Conservation (phyloP, 2,113 vertebrate genomes). For the Hemibagrus wyckioides region DNA sequence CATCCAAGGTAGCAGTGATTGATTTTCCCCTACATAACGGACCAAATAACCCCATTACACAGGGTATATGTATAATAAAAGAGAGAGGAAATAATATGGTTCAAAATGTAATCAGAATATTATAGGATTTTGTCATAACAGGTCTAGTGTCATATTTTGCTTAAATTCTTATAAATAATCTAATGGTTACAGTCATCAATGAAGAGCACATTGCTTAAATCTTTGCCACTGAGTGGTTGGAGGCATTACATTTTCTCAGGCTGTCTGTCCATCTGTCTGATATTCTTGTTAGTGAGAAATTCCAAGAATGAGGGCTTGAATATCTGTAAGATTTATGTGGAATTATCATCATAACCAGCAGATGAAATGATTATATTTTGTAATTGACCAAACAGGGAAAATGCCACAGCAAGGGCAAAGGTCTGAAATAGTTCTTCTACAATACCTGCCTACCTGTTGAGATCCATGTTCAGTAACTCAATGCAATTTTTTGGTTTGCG, state of each 20-base stretch:
- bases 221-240: not conserved
- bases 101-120: too few relatives aligned
- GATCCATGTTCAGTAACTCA: not conserved
- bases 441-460: not conserved
- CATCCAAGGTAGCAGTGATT: too few relatives aligned
- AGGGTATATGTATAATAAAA: too few relatives aligned
- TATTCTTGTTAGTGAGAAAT: not conserved
- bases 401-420: not conserved
- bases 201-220: not conserved
- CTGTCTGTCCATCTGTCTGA: not conserved
- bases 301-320: not conserved
- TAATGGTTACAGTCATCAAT: not conserved
- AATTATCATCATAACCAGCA: not conserved
- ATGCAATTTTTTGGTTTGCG: not conserved
- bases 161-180: not conserved
- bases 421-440: not conserved
- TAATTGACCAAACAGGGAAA: not conserved
- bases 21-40: too few relatives aligned
- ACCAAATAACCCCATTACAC: too few relatives aligned
- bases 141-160: too few relatives aligned
- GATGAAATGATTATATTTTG: not conserved
- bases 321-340: not conserved
- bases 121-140: too few relatives aligned
- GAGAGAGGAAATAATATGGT: too few relatives aligned
- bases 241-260: not conserved